phyloP scores from a whole-genome alignment of 2,888 invertebrate genomes.

The Sepioteuthis lessoniana region DNA sequence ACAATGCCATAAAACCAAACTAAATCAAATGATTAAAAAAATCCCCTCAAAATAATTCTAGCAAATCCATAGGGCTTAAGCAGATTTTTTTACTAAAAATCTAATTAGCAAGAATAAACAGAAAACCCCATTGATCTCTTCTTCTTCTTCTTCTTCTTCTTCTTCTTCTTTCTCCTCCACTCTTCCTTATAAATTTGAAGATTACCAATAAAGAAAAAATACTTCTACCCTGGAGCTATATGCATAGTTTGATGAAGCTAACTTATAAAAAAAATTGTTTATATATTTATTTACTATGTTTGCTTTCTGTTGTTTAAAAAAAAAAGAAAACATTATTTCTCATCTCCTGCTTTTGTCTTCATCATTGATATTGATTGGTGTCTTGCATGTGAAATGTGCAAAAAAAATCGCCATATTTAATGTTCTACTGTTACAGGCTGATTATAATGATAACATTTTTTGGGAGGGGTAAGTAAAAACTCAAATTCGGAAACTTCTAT shows the following conservation, averaged over 20 bases:
- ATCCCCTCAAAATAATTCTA: no score
- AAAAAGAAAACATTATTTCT: not conserved
- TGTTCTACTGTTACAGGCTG: slow-evolving; percentile 21
- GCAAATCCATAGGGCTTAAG: no score
- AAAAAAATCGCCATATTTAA: not conserved
- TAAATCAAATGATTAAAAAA: no score
- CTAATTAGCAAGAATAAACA: no score
- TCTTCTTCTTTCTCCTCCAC: not conserved
- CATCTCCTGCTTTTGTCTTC: not conserved
- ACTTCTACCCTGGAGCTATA: not conserved
- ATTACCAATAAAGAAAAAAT: not conserved
- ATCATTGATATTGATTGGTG: not conserved
- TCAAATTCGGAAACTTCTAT: not conserved
- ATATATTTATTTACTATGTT: not conserved
- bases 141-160: not conserved
- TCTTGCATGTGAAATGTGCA: not conserved
- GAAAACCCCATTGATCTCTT: not conserved
- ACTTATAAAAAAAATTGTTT: not conserved
- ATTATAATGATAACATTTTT: not conserved
- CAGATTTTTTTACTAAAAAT: no score
- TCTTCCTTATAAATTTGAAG: no score
- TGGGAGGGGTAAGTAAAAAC: not conserved
- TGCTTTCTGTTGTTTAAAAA: not conserved
- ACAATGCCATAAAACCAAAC: no score
- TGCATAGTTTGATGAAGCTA: not conserved